Conservation (phyloP, 2,113 vertebrate genomes). For the Ursus arctos region DNA sequence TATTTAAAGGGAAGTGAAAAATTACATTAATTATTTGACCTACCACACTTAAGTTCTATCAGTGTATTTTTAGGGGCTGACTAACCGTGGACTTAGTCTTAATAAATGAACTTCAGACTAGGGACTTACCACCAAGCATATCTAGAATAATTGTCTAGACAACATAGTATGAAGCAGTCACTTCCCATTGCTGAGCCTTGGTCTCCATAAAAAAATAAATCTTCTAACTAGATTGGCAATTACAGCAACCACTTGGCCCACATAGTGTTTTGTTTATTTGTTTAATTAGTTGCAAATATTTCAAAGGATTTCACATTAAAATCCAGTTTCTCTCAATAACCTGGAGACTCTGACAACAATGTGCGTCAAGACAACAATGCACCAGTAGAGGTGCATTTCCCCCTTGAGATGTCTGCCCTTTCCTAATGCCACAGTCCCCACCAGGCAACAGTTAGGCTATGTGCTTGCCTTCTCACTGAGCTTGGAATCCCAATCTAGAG, state of each 20-base stretch:
- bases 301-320: background rate
- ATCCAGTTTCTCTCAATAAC: background rate
- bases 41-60: background rate
- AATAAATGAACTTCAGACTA: background rate
- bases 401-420: background rate
- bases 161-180: background rate
- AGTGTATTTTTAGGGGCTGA: background rate
- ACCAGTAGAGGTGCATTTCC: background rate
- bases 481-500: background rate
- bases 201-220: background rate
- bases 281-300: background rate
- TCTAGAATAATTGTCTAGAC: background rate
- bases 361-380: background rate
- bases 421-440: background rate
- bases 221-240: background rate
- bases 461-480: background rate
- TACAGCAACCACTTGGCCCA: background rate
- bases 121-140: background rate
- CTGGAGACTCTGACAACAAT: background rate
- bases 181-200: background rate
- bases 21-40: background rate
- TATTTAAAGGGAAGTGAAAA: background rate
- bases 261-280: background rate
- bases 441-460: background rate
- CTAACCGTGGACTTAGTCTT: background rate